A percentile compares a stretch with the other conserved stretches of the same genome.
phyloP scores from a whole-genome alignment of 1,140 invertebrate species.

The Zaprionus lachaisei region DNA sequence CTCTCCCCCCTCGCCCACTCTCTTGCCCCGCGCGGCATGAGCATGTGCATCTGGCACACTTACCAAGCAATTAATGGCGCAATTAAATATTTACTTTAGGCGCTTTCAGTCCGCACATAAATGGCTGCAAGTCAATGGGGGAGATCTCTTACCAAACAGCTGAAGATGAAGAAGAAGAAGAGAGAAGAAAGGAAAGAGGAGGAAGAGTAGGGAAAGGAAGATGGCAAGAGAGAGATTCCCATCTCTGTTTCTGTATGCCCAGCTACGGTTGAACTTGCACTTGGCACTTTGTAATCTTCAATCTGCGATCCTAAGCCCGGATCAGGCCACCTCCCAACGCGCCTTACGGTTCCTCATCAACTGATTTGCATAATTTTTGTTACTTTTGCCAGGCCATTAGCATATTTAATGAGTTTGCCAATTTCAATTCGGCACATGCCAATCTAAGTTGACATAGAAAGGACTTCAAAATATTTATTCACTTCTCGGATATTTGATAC shows the following conservation, averaged over 20 bases:
- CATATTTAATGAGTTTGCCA: constrained; percentile 9
- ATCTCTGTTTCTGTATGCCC: not conserved
- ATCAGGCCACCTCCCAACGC: not conserved
- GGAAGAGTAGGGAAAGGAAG: not conserved
- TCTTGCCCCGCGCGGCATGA: constrained; percentile 5
- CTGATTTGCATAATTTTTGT: constrained; percentile 30
- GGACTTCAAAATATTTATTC: not conserved
- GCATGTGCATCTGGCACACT: constrained; percentile 80
- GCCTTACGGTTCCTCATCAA: not conserved
- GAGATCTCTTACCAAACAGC: constrained; percentile 30
- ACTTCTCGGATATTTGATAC: not conserved
- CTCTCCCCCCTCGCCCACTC: not conserved
- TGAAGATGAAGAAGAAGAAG: constrained; percentile 1
- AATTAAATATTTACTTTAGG: constrained; percentile 82
- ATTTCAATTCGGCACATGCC: not conserved
- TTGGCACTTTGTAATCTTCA: not conserved
- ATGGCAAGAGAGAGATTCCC: too few relatives aligned
- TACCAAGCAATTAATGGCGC: constrained; percentile 79
- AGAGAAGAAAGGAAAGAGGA: not conserved
- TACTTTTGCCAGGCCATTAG: constrained; percentile 3
- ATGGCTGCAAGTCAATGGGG: constrained; percentile 52
- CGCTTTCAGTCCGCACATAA: constrained; percentile 69
- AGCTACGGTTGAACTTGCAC: constrained; percentile 8
- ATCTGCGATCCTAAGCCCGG: constrained; percentile 3
- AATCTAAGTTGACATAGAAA: not conserved